phyloP scores from a whole-genome alignment of 1,140 invertebrate genomes.

The Monochamus saltuarius region DNA sequence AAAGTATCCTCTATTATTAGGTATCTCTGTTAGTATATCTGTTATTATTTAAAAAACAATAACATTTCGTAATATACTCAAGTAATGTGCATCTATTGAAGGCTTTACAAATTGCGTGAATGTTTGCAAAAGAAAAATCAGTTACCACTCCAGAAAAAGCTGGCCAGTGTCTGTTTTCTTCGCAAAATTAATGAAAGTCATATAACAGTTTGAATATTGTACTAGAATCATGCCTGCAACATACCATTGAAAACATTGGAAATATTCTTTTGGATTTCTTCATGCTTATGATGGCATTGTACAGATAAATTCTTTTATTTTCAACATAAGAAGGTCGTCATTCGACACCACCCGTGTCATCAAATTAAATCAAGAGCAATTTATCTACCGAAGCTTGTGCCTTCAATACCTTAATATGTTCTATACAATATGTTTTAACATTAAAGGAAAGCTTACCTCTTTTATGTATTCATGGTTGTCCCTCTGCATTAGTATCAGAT shows the following conservation, averaged over 20 bases:
- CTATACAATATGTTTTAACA: background rate
- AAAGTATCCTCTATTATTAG: too few relatives aligned
- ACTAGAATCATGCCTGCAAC: background rate
- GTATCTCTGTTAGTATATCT: too few relatives aligned
- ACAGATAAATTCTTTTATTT: background rate
- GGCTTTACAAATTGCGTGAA: too few relatives aligned
- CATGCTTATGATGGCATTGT: slow-evolving; percentile 5
- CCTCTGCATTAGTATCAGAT: slow-evolving; percentile 5
- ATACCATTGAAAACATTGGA: slow-evolving; percentile 6
- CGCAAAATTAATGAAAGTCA: background rate
- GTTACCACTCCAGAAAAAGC: slow-evolving; percentile 5
- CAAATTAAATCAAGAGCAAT: background rate
- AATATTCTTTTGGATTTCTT: background rate
- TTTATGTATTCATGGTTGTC: background rate
- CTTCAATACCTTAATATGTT: background rate
- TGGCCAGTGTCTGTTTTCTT: slow-evolving; percentile 8
- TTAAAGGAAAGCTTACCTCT: slow-evolving; percentile 2
- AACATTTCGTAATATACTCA: too few relatives aligned
- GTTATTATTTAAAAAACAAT: too few relatives aligned
- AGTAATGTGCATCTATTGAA: too few relatives aligned
- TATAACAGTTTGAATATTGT: background rate
- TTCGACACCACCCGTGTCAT: slow-evolving; percentile 5
- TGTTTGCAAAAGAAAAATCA: background rate
- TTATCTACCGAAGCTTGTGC: background rate
- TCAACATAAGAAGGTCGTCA: background rate